A percentile compares a stretch with the other conserved stretches of the same genome.
Conservation (phyloP, 2,113 vertebrate species). For the Crotalus horridus region DNA sequence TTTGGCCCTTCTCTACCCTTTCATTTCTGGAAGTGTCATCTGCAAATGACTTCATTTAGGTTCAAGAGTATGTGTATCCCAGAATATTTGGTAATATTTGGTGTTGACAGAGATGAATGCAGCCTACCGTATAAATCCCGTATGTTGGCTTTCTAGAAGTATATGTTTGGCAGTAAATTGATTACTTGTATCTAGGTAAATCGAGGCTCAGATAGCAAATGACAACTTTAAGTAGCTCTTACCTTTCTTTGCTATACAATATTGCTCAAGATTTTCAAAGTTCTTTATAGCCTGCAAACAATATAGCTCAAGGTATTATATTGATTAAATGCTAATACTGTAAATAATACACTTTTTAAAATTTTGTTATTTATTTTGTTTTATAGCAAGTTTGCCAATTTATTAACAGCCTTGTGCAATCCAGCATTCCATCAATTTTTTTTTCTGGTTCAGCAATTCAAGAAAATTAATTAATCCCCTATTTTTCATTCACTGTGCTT, state of each 20-base stretch:
- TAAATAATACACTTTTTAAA: not conserved
- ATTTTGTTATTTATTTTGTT: not conserved
- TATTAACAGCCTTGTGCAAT: not conserved
- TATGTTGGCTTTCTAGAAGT: not conserved
- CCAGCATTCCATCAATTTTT: not conserved
- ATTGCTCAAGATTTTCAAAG: not conserved
- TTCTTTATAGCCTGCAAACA: not conserved
- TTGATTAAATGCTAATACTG: not conserved
- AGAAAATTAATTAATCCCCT: not conserved
- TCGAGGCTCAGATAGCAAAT: not conserved
- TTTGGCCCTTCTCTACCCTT: too few relatives aligned
- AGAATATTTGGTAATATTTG: not conserved
- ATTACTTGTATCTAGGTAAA: not conserved
- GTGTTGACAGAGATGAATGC: not conserved
- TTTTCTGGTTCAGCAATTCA: not conserved
- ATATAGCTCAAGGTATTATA: not conserved
- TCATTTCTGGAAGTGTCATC: not conserved
- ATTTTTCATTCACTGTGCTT: not conserved
- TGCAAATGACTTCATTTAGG: not conserved
- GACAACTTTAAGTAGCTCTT: not conserved
- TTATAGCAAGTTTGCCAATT: not conserved
- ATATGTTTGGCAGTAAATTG: not conserved
- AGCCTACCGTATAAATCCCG: not conserved
- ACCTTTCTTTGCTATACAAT: not conserved
- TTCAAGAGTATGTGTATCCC: not conserved